Base-by-base conservation (phyloP, 2,113 vertebrate species). In the Illadopsis cleaveri region DNA sequence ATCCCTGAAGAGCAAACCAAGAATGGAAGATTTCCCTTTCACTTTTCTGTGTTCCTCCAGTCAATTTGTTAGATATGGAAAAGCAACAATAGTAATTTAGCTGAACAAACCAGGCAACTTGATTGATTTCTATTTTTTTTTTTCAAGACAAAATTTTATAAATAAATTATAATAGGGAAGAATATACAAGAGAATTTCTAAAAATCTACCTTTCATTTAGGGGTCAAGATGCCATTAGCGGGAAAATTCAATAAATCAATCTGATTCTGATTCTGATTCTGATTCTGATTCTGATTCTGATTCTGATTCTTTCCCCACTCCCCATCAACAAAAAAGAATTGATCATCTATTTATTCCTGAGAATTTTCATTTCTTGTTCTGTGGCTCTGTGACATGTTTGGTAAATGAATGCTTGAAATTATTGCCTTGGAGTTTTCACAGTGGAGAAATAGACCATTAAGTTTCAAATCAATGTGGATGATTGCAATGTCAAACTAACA, bases 381-480 rank as follows among this genome's bases (percentile, higher is more conserved):
- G 19, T 53, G 83, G 47, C 37, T 71, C 44, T 79, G 22, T 61
- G 65, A 68, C 54, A 71, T 31, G 11, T 40, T 93, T 45, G 82
- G 69, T 81, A 82, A 89, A 79, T 53, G 61, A 90, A 76, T 87
- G 40, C 57, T 88, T 86, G 83, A 91, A 97, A 90, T 66, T 79
- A 82, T 48, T 0, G 0, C 61, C 14, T 28, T 76, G 68, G 62
- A 86, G 31, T 44, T 96, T 97, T 91, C 73, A 38, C 57, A 10
- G 18, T 4, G 20, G 70, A 91, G 78, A 93, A 94, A 86, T 61
- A 89, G 60, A 27, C 24, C 51, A 86, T 77, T 76, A 93, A 82
- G n/a, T 77, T 90, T 89, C 72, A 68, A 77, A 77, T 88, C 90
- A 96, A 73, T 95, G 72, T n/a, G 10, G 28, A 83, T 94, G 80